A percentile compares a stretch with the other conserved stretches of the same genome.
Conservation (phyloP, 2,113 vertebrate genomes). For the Phrynosoma blainvillii region DNA sequence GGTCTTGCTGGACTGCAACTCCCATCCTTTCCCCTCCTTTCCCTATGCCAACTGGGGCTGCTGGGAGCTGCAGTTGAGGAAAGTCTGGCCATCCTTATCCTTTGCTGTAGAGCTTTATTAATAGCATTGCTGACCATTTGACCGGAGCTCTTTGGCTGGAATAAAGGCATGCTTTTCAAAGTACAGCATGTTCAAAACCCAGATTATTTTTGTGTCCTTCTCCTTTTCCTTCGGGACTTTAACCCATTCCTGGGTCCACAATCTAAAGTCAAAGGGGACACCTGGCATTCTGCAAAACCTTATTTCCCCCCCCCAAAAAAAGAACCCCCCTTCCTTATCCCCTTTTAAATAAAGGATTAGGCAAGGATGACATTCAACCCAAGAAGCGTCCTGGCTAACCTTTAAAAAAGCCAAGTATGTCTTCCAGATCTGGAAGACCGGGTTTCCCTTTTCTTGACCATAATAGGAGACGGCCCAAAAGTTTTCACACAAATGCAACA, state of each 20-base stretch:
- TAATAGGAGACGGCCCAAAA: conserved; percentile 74
- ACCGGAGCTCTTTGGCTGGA: background rate
- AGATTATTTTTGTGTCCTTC: too few relatives aligned
- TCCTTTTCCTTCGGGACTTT: background rate
- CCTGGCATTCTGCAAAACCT: background rate
- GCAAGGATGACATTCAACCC: too few relatives aligned
- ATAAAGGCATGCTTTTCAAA: background rate
- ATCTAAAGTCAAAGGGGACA: too few relatives aligned
- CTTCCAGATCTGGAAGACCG: conserved; percentile 29
- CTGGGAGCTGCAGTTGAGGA: too few relatives aligned
- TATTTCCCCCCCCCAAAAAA: too few relatives aligned
- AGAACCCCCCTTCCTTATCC: background rate
- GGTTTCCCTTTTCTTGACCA: conserved; percentile 75
- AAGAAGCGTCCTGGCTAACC: conserved; percentile 2
- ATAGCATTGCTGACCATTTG: too few relatives aligned
- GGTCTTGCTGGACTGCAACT: too few relatives aligned
- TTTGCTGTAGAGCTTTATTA: background rate
- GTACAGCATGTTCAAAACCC: too few relatives aligned
- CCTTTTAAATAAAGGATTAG: too few relatives aligned
- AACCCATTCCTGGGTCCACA: background rate
- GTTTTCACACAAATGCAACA: conserved; percentile 21
- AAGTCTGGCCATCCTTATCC: too few relatives aligned
- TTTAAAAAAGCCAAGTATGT: conserved; percentile 26
- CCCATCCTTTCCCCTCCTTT: background rate
- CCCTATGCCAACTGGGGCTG: too few relatives aligned